phyloP scores from a whole-genome alignment of 2,113 vertebrate genomes.

The Microtus ochrogaster region DNA sequence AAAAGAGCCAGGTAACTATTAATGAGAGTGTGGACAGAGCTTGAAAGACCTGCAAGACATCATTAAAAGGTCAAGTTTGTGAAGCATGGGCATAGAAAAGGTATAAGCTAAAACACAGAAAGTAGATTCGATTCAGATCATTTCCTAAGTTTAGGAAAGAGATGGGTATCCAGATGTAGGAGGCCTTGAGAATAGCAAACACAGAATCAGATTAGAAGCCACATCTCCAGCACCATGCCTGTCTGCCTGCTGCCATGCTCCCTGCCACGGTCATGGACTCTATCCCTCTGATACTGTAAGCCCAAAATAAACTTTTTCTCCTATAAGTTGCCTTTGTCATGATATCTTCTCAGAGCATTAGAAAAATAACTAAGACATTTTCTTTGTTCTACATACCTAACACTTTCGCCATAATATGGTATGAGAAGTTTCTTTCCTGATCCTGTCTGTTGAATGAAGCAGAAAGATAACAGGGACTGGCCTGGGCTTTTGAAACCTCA shows the following conservation, averaged over 20 bases:
- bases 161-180: background rate
- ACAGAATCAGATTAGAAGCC: background rate
- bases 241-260: background rate
- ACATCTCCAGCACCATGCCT: background rate
- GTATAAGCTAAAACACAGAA: background rate
- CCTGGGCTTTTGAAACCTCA: background rate
- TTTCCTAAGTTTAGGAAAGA: background rate
- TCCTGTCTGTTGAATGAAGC: background rate
- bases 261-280: background rate
- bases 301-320: background rate
- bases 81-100: background rate
- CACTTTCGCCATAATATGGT: background rate
- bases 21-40: background rate
- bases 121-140: background rate
- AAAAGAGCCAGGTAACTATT: background rate
- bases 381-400: background rate
- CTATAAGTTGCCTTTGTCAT: background rate
- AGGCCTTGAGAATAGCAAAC: background rate
- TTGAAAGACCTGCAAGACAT: background rate
- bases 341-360: background rate
- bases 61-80: background rate
- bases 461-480: background rate
- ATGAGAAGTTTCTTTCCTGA: background rate
- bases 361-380: background rate
- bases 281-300: background rate